Conservation (phyloP, 1,140 invertebrate species). For the Panulirus ornatus region DNA sequence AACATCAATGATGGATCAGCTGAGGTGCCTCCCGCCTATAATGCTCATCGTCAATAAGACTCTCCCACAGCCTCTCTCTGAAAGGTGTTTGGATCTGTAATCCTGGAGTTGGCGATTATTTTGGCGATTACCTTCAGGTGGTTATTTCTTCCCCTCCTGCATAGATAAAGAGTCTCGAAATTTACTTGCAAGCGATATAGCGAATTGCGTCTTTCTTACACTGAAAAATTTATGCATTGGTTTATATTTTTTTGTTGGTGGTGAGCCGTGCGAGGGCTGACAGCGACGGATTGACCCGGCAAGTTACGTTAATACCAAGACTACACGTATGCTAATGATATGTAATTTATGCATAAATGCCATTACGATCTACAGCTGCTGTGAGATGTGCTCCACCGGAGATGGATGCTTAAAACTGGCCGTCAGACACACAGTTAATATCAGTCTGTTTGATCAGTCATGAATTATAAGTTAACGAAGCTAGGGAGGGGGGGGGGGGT, state of each 20-base stretch:
- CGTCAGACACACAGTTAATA: conserved; percentile 45
- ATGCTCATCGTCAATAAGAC: not conserved
- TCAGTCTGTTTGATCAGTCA: conserved; percentile 54
- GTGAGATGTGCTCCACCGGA: conserved; percentile 27
- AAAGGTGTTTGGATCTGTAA: not conserved
- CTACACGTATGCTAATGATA: conserved; percentile 7
- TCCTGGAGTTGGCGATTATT: too few species aligned
- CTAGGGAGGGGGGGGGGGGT: too few species aligned
- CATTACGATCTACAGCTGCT: conserved; percentile 14
- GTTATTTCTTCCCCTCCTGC: not conserved
- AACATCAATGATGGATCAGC: conserved; percentile 23
- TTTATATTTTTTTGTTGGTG: conserved; percentile 5
- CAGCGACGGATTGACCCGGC: conserved; percentile 25
- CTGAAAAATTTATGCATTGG: conserved; percentile 33
- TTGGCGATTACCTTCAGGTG: too few species aligned
- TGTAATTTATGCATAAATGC: conserved; percentile 59
- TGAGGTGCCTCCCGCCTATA: not conserved
- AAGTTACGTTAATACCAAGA: conserved; percentile 15
- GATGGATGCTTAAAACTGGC: conserved; percentile 23
- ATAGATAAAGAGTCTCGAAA: too few species aligned
- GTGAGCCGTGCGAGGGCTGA: conserved; percentile 17
- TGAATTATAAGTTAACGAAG: too few species aligned
- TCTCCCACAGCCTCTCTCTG: not conserved
- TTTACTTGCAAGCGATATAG: too few species aligned
- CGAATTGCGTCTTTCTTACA: not conserved